Base-by-base conservation (phyloP, 1,140 invertebrate species). In the Antheraea pernyi region DNA sequence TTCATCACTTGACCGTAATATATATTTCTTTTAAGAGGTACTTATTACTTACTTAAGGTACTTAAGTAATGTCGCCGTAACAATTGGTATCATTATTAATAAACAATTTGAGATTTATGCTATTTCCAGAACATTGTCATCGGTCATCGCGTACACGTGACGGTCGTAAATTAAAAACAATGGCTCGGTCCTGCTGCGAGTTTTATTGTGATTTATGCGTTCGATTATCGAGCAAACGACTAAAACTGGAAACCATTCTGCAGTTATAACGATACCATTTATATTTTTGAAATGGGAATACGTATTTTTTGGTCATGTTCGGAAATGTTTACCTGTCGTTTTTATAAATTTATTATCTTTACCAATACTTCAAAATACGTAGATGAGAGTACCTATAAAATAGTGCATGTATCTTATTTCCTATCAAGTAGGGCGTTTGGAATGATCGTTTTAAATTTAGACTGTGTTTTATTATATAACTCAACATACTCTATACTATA, bases 201-300 rank as follows among this genome's bases (percentile, higher is more conserved):
- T 83, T 85, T 82, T 83, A 88, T 88, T 87, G 84, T 87, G 81
- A 87, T 87, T 86, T 83, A 90, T 86, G 78, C 74, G 73, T 82
- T 82, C 79, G 83, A 86, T 86, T 86, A 89, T 82, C 78, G 80
- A 76, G 73, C 73, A 72, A 84, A 84, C 79, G 78, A 80, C 80
- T 81, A 82, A 81, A 79, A 84, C 78, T 79, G 74, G 69, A 79
- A 80, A 82, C 65, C 77, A 74, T 77, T 79, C 77, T 77, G 71
- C 75, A 72, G 68, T 67, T 70, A 75, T 79, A 81, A 83, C 75
- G 78, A 79, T 16, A 65, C 18, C 19, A 53, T 53, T 53, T 53
- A 53, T 53, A 53, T 53, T 53, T 53, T 16, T 53, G 46, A 53
- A 53, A 53, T 53, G 46, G 46, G 9, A 53, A 16, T 53, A 53